Base-by-base conservation (phyloP, 2,797 vertebrate genomes). In the Orientallactaga sibirica region DNA sequence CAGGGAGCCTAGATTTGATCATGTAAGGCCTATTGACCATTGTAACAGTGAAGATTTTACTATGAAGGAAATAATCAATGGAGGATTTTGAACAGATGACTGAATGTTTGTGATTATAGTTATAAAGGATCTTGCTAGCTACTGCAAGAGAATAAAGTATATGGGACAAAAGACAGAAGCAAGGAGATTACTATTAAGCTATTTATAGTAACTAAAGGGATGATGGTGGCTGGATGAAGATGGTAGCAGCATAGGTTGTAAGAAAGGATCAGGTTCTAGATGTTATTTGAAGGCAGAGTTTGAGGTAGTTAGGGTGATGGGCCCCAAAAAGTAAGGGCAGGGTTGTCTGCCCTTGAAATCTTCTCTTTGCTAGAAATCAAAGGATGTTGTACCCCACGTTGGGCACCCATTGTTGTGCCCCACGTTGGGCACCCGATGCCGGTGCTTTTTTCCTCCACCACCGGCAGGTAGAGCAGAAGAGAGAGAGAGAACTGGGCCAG, bases 231-330 rank as follows among this genome's bases (percentile, higher is more conserved):
- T 43, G n/a, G n/a, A 73, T 33, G 27, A 67, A 7, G 33, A 71
- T 82, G 48, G 33, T 71, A 19, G 15, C 24, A 33, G 37, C 11
- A 20, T 11, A 79, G 37, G 43, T 48, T 71, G 41, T 66, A n/a
- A 88, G 73, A 88, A 89, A 58, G 71, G 27, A 58, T 90, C n/a
- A 74, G 29, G 85, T 78, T 92, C 52, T 71, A 67, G 61, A 79
- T 71, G 25, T 81, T 25, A 82, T 93, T 76, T 71, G 15, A 93
- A 95, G 48, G 55, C 73, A 80, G 22, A 93, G 52, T 48, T 7
- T 48, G 48, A 48, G 48, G 48, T 48, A 48, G 5, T 48, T 48
- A 48, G 48, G 48, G 48, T 48, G 48, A 48, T 48, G 48, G 6
- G 8, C 48, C 8, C 48, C 48, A 7, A 10, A 48, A 48, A 48